phyloP scores from a whole-genome alignment of 2,888 invertebrate species.

The Rotaria socialis region DNA sequence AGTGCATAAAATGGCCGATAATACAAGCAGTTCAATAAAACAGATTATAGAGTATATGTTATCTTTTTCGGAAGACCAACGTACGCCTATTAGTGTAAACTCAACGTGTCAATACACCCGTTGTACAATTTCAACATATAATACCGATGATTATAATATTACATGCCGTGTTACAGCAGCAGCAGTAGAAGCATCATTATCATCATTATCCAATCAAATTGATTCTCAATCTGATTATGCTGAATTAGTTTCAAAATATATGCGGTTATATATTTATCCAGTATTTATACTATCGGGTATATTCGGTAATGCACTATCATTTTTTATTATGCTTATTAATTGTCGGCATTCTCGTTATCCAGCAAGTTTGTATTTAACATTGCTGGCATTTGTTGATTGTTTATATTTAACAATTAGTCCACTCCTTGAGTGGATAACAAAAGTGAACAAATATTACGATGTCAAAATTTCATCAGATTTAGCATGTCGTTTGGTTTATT shows the following conservation, averaged over 20 bases:
- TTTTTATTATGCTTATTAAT: background rate
- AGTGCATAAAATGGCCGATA: background rate
- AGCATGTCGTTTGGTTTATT: background rate
- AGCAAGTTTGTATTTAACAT: conserved; percentile 10
- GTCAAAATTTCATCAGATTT: background rate
- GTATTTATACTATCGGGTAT: background rate
- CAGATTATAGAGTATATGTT: background rate
- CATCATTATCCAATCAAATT: background rate
- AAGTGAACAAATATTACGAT: background rate
- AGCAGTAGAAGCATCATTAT: background rate
- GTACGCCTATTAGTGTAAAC: background rate
- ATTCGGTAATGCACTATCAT: conserved; percentile 24
- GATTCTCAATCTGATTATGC: background rate
- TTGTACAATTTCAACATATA: background rate
- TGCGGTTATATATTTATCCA: conserved; percentile 8
- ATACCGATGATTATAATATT: background rate
- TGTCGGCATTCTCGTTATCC: background rate
- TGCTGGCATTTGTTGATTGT: conserved; percentile 17
- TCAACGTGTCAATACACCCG: background rate
- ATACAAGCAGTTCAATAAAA: background rate
- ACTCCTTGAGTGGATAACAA: background rate
- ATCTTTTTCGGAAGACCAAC: background rate
- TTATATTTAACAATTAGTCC: background rate
- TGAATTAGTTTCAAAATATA: background rate
- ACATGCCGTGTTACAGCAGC: background rate